phyloP scores from a whole-genome alignment of 2,113 vertebrate species.

The Ifrita kowaldi region DNA sequence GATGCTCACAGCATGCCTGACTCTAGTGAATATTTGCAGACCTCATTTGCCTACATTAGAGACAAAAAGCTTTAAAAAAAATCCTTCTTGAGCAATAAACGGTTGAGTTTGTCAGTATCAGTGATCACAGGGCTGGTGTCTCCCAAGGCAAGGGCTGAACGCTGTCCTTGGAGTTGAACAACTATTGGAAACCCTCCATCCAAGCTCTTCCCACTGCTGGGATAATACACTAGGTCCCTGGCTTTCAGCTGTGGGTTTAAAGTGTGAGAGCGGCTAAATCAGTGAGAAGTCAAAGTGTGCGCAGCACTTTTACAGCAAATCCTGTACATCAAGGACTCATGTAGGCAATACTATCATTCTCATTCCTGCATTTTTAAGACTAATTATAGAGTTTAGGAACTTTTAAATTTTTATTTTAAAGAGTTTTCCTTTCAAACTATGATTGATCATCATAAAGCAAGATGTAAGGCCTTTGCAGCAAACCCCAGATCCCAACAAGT shows the following conservation, averaged over 20 bases:
- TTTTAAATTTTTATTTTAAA: background rate
- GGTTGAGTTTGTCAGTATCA: constrained; percentile 55
- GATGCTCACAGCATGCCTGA: constrained; percentile 74
- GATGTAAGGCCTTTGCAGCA: background rate
- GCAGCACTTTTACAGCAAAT: background rate
- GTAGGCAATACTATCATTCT: background rate
- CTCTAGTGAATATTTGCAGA: constrained; percentile 74
- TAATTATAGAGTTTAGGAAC: background rate
- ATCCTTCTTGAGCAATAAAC: constrained; percentile 52
- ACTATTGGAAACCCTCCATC: constrained; percentile 5
- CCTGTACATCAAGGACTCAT: background rate
- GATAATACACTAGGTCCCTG: background rate
- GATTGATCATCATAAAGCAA: background rate
- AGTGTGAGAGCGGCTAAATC: background rate
- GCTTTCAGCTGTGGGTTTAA: background rate
- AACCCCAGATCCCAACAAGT: background rate
- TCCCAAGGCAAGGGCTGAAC: constrained; percentile 26
- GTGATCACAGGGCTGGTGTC: constrained; percentile 49
- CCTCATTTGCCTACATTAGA: constrained; percentile 82
- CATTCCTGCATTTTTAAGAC: background rate
- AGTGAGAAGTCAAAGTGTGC: background rate
- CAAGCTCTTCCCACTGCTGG: background rate
- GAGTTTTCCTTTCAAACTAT: background rate
- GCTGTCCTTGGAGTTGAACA: background rate
- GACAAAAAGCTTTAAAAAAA: constrained; percentile 62